Evolutionary conservation across 2,113 vertebrate genomes (phyloP).

Genomic region (Myrmophylax atrothorax): DNA sequence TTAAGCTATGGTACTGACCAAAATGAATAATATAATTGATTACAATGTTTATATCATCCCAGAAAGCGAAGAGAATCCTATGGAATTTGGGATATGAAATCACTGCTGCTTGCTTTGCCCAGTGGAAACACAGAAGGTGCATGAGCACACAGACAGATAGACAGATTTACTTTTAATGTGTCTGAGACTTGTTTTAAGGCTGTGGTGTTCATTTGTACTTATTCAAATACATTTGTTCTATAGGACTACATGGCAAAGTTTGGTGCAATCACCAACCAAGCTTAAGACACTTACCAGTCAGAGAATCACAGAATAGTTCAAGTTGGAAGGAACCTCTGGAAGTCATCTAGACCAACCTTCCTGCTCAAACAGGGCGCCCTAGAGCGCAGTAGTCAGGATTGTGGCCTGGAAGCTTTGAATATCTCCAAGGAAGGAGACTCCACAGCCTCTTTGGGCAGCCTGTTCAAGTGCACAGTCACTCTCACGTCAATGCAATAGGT

Average conservation of each 20-base stretch:
- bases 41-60: background rate
- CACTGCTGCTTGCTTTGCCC: background rate
- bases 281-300: background rate
- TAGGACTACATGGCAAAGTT: background rate
- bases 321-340: background rate
- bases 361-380: background rate
- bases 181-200: background rate
- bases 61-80: background rate
- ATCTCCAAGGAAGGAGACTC: background rate
- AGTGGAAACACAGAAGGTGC: background rate
- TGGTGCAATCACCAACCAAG: background rate
- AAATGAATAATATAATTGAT: background rate
- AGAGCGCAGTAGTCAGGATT: too few relatives aligned
- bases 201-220: background rate
- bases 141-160: background rate
- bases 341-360: background rate
- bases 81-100: background rate
- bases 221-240: background rate
- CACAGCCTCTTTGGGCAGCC: background rate
- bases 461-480: background rate
- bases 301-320: fast-evolving
- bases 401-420: background rate
- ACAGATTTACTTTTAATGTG: background rate
- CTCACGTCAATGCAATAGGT: background rate
- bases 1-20: background rate